These are phyloP conservation scores for Zele albiditarsus DNA, from an alignment of 2,888 invertebrate species.

Conservation along the genomic window DNA sequence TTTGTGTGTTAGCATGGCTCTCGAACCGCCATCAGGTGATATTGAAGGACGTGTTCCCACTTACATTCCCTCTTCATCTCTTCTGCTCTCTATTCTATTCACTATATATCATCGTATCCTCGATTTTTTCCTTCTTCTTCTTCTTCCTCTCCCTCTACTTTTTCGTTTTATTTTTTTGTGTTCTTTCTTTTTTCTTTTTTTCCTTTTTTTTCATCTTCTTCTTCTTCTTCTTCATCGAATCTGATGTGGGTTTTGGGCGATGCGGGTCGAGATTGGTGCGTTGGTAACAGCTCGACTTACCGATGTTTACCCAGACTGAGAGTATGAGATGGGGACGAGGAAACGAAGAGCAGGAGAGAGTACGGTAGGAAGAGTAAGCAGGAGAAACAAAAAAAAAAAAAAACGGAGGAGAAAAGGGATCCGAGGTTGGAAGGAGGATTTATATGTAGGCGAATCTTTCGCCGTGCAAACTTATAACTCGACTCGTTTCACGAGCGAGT, in stretches of 20 bases:
- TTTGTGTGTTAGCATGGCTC: constrained; percentile 50
- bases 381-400: constrained; percentile 34
- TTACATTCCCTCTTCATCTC: constrained; percentile 6
- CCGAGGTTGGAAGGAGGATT: constrained; percentile 48
- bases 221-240: constrained; percentile 45
- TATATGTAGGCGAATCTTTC: constrained; percentile 45
- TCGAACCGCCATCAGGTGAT: constrained; percentile 59
- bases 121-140: not conserved
- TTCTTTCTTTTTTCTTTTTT: not conserved
- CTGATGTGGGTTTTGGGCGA: constrained; percentile 51
- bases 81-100: not conserved
- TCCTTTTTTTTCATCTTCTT: constrained; percentile 43
- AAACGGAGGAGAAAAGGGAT: constrained; percentile 40
- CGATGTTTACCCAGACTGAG: constrained; percentile 63
- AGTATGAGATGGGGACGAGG: constrained; percentile 40
- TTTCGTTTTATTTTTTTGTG: not conserved
- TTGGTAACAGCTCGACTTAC: constrained; percentile 56
- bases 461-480: constrained; percentile 47
- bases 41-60: constrained; percentile 42
- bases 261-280: constrained; percentile 52
- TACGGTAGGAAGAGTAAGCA: constrained; percentile 32
- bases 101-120: constrained; percentile 16
- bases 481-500: constrained; percentile 28
- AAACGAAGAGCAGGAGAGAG: not conserved
- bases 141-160: not conserved